Conservation (phyloP, 2,113 vertebrate genomes). For the Caranx melampygus region DNA sequence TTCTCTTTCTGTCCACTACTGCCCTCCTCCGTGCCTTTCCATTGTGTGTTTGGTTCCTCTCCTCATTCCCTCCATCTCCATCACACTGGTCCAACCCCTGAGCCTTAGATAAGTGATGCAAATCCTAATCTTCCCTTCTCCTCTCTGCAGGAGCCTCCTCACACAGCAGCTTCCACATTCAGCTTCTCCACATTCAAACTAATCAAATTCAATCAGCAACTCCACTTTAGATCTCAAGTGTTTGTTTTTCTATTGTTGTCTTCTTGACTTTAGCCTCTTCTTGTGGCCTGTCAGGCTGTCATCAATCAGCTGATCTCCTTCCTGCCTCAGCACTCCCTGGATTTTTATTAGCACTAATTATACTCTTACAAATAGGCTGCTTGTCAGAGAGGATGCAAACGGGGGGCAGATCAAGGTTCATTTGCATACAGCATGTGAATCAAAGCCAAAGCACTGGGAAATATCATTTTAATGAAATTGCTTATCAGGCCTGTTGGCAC, state of each 20-base stretch:
- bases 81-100: background rate
- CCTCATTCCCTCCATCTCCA: background rate
- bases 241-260: background rate
- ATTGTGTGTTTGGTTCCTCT: background rate
- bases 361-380: background rate
- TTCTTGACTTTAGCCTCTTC: background rate
- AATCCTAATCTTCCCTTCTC: background rate
- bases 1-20: background rate
- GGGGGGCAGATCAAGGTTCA: background rate
- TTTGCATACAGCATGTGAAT: background rate
- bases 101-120: conserved; percentile 2
- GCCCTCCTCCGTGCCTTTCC: no score
- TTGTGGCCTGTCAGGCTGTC: background rate
- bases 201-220: conserved; percentile 40
- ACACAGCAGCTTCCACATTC: conserved; percentile 13
- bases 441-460: background rate
- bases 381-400: background rate
- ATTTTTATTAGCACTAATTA: conserved; percentile 7
- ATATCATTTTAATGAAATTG: conserved; percentile 1
- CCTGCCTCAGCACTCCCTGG: background rate
- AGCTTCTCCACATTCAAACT: conserved; percentile 6
- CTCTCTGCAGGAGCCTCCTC: conserved; percentile 14
- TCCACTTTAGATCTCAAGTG: conserved; percentile 5
- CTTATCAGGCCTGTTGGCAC: conserved; percentile 2
- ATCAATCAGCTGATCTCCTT: background rate